phyloP scores from a whole-genome alignment of 2,797 vertebrate species.

The Enoplosus armatus region DNA sequence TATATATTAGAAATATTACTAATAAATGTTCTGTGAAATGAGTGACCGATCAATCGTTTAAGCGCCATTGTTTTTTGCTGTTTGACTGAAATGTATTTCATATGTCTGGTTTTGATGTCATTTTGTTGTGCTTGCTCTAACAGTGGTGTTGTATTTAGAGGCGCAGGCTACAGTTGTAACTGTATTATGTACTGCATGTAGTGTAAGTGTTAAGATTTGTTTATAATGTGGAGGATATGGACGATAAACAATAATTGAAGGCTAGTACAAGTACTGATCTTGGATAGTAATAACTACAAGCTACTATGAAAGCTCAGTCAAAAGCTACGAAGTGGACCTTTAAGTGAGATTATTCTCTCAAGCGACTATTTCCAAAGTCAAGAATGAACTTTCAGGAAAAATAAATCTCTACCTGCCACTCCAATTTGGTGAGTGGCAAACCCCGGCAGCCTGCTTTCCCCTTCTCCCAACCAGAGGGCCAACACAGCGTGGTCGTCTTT shows the following conservation, averaged over 20 bases:
- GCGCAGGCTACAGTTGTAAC: background rate
- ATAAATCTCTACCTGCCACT: conserved; percentile 90
- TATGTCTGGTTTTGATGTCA: background rate
- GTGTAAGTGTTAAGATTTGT: no score
- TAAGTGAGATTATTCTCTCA: no score
- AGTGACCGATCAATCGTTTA: background rate
- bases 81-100: background rate
- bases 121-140: background rate
- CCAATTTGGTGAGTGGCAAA: conserved; percentile 95
- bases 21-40: background rate
- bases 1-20: no score
- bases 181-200: background rate
- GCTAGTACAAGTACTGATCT: background rate
- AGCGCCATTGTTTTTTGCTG: background rate
- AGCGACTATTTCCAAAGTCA: background rate
- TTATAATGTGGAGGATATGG: background rate
- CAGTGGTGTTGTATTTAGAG: no score
- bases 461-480: conserved; percentile 89
- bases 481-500: conserved; percentile 83
- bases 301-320: background rate
- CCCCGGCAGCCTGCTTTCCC: conserved; percentile 87
- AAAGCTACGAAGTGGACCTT: background rate
- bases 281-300: background rate
- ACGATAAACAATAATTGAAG: background rate
- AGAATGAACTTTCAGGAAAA: background rate